These are phyloP conservation scores for Coregonus sp. DNA, from an alignment of 2,797 vertebrate genomes.

Conservation along the genomic window DNA sequence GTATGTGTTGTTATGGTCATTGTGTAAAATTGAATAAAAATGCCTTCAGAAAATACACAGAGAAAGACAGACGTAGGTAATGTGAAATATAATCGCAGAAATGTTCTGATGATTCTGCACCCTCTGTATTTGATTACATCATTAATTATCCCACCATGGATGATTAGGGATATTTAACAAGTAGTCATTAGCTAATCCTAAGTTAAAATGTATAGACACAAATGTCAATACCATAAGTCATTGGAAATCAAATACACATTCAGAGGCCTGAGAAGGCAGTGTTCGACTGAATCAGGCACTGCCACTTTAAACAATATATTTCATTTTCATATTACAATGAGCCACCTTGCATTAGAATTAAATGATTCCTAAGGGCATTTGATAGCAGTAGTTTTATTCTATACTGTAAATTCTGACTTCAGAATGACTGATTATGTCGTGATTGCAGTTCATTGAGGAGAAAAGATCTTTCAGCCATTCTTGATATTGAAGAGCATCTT, in stretches of 20 bases:
- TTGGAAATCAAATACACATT: conserved; percentile 29
- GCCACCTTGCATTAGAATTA: too few relatives aligned
- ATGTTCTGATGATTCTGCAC: conserved; percentile 63
- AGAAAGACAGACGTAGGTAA: conserved; percentile 18
- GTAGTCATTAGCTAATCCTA: conserved; percentile 62
- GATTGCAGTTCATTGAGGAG: too few relatives aligned
- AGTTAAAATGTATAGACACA: conserved; percentile 61
- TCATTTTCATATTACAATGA: too few relatives aligned
- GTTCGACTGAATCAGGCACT: conserved; percentile 40
- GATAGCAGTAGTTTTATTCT: too few relatives aligned
- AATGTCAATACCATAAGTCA: conserved; percentile 63
- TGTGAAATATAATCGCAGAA: not conserved
- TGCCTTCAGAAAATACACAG: not conserved
- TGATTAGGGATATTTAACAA: conserved; percentile 49
- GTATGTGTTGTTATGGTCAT: too few relatives aligned
- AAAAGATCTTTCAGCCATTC: too few relatives aligned
- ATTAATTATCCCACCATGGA: conserved; percentile 70
- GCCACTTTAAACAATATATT: not conserved
- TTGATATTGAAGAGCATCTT: too few relatives aligned
- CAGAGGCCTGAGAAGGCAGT: conserved; percentile 24
- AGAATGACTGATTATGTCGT: too few relatives aligned
- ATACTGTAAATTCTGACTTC: too few relatives aligned
- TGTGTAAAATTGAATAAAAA: too few relatives aligned
- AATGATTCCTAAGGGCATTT: too few relatives aligned
- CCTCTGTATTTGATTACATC: conserved; percentile 63